Conservation (phyloP, 2,113 vertebrate species). For the Balaeniceps rex region DNA sequence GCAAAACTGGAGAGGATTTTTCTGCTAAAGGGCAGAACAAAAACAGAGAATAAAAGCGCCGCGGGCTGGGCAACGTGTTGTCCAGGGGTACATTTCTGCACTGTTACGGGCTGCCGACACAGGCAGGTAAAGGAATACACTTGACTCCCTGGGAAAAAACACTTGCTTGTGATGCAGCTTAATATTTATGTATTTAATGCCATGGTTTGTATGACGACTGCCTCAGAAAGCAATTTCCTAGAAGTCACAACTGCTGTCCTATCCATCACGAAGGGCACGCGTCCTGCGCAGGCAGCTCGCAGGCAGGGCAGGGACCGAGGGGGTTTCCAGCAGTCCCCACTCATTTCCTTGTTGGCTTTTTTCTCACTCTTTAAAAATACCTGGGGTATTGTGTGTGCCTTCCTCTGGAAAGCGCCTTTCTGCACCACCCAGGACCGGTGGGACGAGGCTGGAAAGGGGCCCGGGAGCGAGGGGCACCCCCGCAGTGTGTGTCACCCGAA, state of each 20-base stretch:
- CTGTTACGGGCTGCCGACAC: background rate
- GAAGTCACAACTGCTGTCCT: background rate
- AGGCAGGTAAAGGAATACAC: background rate
- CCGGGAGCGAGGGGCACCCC: background rate
- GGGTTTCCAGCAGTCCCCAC: background rate
- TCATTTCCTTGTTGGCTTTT: conserved; percentile 52
- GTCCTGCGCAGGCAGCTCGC: background rate
- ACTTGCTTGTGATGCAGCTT: background rate
- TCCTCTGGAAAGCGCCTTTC: background rate
- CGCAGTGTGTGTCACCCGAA: background rate
- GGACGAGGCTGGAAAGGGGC: background rate
- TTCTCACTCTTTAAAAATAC: conserved; percentile 12
- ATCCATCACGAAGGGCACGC: background rate
- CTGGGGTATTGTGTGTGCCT: background rate
- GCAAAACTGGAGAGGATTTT: background rate
- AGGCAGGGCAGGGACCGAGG: background rate
- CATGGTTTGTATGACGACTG: background rate
- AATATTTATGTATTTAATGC: background rate
- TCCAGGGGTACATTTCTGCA: background rate
- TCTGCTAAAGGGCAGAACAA: background rate
- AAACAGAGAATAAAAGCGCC: background rate
- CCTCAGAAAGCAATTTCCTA: background rate
- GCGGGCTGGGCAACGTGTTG: fast-evolving
- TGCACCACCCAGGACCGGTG: background rate
- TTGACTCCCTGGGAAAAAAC: background rate